Evolutionary conservation across 2,113 vertebrate species (phyloP).

Genomic region (Atrichornis clamosus): DNA sequence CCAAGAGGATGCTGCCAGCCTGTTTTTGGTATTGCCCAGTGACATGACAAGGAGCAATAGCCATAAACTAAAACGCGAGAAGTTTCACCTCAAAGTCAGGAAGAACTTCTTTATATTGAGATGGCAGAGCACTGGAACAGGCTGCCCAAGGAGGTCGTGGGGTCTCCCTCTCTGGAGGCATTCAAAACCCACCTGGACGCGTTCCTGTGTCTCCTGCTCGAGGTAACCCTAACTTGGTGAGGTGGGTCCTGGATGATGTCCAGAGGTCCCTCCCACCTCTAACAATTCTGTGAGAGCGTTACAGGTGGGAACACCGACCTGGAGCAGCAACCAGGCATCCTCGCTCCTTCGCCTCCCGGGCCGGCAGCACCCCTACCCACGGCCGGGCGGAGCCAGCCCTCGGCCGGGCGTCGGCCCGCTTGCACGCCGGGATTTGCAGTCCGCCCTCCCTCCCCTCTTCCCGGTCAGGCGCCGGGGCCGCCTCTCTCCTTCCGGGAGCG

Average conservation of each 20-base stretch:
- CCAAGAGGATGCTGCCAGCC: not conserved
- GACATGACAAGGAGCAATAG: not conserved
- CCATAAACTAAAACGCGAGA: not conserved
- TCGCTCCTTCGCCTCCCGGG: too few species aligned
- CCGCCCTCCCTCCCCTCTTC: too few species aligned
- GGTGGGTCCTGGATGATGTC: too few species aligned
- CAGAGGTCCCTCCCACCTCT: too few species aligned
- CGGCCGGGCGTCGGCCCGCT: not conserved
- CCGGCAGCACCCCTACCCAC: rapidly evolving
- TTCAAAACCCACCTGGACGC: not conserved
- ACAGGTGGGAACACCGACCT: rapidly evolving
- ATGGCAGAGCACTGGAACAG: not conserved
- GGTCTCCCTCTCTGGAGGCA: not conserved
- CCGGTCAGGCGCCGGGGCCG: not conserved
- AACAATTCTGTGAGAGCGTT: rapidly evolving
- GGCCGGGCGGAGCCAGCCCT: not conserved
- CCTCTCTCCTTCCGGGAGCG: not conserved
- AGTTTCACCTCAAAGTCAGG: not conserved
- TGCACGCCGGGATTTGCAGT: not conserved
- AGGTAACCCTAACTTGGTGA: too few species aligned
- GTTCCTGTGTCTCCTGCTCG: too few species aligned
- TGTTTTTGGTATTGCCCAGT: not conserved
- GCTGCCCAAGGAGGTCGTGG: not conserved
- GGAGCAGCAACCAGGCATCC: rapidly evolving
- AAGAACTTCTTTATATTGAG: not conserved